Evolutionary conservation across 2,888 invertebrate species (phyloP), one percentile per base, ranked within the genome.

Genomic region (Carabus problematicus): DNA sequence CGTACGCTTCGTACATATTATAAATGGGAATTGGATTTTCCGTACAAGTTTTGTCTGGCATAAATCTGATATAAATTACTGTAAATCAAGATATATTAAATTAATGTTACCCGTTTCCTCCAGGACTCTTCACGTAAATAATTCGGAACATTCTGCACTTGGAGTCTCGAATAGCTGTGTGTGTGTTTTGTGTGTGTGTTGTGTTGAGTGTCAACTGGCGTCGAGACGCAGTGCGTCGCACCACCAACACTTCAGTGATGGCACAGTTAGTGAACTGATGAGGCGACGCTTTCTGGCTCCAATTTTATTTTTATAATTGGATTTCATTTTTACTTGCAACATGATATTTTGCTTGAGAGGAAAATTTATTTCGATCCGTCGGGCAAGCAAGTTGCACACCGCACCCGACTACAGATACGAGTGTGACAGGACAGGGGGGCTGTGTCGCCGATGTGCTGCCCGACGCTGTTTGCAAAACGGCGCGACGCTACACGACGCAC

Each of bases 31-130:
- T 67, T 67, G 60, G 67, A 67, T 60, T 60, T 49, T 40, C n/a
- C 19, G 49, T 43, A 16, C 45, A 60, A 59, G 41, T 60, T 52
- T 60, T 52, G 59, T 58, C 19, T 66, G 67, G 56, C 54, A 67
- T 67, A 67, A 67, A 67, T 67, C 60, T 67, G 60, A 67, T 67
- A 67, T 60, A 67, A 67, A 60, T 67, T 67, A 60, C 49, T 60
- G 60, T 67, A 67, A 42, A 67, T 67, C 60, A 67, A 67, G 42
- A 60, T 54, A 54, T 67, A 67, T 67, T 67, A 67, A 67, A 67
- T 67, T 60, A 67, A 59, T 54, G 64, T 41, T 52, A 19, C 29
- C 29, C 29, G 29, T 29, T 29, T 29, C 29, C 29, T 29, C 29
- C 29, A 29, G 29, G 29, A 29, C 29, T 29, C 29, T 29, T 29